Evolutionary conservation across 2,888 invertebrate species (phyloP), one percentile per base, ranked within the genome.

Genomic region (Rhogogaster chlorosoma): DNA sequence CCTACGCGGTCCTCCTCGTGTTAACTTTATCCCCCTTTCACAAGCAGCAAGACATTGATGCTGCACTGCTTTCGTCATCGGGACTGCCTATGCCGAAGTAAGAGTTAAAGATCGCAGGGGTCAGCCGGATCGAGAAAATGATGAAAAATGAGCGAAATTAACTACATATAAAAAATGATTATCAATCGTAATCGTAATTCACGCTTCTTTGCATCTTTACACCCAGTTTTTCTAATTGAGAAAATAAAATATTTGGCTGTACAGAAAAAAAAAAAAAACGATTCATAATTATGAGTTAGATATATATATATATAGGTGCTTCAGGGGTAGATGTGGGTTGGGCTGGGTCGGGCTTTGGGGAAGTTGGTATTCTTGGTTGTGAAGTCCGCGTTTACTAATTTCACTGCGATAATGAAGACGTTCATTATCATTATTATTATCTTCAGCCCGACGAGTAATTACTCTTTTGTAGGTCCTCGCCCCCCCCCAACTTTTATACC

Each of bases 341-440:
- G 53, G n/a, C 6, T n/a, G 53, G 7, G 7, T 3, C 26, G 6
- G 22, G 26, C 61, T 29, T 67, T 18, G 26, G 32, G 67, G 32
- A 67, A 67, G 32, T 67, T 29, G 32, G 67, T 67, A 32, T 32
- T 26, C 32, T 32, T 15, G 32, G 26, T 67, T 32, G 32, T 18
- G 32, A 32, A 61, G 22, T 32, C 29, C 22, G 29, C 15, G 67
- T 67, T 67, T 32, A 67, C 67, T 67, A 67, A 67, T 67, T 67
- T 67, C 26, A 29, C 67, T 67, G 67, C 67, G 29, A 32, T 67
- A 67, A 67, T 32, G 67, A 67, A 32, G 67, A 67, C 67, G 29
- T 32, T 32, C 7, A 67, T 67, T 18, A 67, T 67, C 0, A 67
- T 67, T 61, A 61, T 61, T 9, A 61, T 67, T 32, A 67, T 67